Evolutionary conservation across 2,888 invertebrate genomes (phyloP).

Genomic region (Ophraella communa): DNA sequence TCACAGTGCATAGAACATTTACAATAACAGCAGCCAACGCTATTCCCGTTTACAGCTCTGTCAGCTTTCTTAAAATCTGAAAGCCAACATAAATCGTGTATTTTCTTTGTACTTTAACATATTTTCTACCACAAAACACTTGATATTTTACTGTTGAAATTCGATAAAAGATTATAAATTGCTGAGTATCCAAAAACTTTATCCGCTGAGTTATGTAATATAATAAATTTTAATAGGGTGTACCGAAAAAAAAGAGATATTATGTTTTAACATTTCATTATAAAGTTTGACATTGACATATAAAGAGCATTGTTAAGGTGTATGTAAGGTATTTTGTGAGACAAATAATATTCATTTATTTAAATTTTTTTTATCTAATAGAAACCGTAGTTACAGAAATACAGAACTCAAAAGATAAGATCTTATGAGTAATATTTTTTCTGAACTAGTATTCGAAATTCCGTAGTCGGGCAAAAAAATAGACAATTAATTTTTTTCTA

Average conservation of each 20-base stretch:
- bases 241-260: neutral
- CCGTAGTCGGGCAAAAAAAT: too few species aligned
- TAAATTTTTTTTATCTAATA: too few species aligned
- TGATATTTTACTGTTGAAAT: slow-evolving; percentile 12
- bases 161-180: neutral
- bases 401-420: too few species aligned
- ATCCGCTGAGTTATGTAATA: neutral
- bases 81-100: slow-evolving; percentile 30
- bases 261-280: too few species aligned
- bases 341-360: too few species aligned
- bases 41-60: slow-evolving; percentile 15
- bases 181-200: neutral
- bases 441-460: too few species aligned
- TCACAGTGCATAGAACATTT: slow-evolving; percentile 19
- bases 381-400: too few species aligned
- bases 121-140: slow-evolving; percentile 17
- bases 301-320: too few species aligned
- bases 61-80: slow-evolving; percentile 28
- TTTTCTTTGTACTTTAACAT: slow-evolving; percentile 13
- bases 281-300: too few species aligned
- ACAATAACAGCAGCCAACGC: slow-evolving; percentile 13
- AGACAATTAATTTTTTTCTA: too few species aligned
- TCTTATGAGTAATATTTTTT: too few species aligned
- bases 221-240: neutral
- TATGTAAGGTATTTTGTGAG: too few species aligned